Evolutionary conservation across 2,888 invertebrate genomes (phyloP).

Genomic region (Volucella zonaria): DNA sequence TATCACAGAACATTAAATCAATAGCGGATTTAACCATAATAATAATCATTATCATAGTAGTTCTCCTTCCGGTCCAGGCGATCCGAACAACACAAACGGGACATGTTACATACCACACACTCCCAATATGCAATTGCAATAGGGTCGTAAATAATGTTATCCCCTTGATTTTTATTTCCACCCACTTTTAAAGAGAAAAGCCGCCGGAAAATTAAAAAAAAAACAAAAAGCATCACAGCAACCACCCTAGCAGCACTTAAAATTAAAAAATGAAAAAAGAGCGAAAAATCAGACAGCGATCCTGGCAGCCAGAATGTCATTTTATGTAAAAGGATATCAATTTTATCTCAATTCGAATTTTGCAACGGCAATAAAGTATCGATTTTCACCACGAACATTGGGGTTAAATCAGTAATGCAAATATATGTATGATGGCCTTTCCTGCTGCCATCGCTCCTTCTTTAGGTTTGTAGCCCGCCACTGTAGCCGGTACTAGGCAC

Average conservation of each 20-base stretch:
- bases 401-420: slow-evolving; percentile 74
- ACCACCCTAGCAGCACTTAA: slow-evolving; percentile 41
- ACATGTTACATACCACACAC: slow-evolving; percentile 29
- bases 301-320: slow-evolving; percentile 71
- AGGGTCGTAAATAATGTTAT: slow-evolving; percentile 65
- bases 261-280: slow-evolving; percentile 22
- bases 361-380: slow-evolving; percentile 74
- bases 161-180: slow-evolving; percentile 42
- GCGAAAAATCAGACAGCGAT: not conserved
- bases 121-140: slow-evolving; percentile 25
- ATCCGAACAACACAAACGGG: slow-evolving; percentile 32
- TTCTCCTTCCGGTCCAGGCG: slow-evolving; percentile 12
- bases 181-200: slow-evolving; percentile 40
- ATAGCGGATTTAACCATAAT: slow-evolving; percentile 69
- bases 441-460: slow-evolving; percentile 15
- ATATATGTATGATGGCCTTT: slow-evolving; percentile 72
- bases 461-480: too few species aligned
- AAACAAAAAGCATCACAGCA: slow-evolving; percentile 11
- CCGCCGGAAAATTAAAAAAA: not conserved
- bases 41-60: slow-evolving; percentile 61
- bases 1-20: slow-evolving; percentile 43
- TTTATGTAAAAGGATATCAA: slow-evolving; percentile 73
- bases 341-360: slow-evolving; percentile 73
- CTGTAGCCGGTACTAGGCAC: not conserved
- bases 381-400: slow-evolving; percentile 73